Evolutionary conservation across 2,113 vertebrate genomes (phyloP), one percentile per base, ranked within the genome.

Genomic region (Nothoprocta perdicaria): DNA sequence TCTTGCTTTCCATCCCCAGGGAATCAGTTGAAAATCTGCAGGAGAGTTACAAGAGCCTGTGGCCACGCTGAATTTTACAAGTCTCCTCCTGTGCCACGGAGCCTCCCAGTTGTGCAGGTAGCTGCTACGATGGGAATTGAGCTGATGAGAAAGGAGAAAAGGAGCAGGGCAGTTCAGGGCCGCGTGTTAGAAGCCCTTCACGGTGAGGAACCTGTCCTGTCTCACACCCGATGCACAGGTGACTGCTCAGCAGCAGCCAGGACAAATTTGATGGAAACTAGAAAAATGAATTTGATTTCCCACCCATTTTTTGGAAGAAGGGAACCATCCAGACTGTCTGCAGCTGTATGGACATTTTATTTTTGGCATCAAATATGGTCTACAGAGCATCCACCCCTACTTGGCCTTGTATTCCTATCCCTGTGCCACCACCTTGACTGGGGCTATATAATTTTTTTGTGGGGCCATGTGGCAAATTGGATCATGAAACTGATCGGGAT

Each of bases 61-160:
- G 66, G 92, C 58, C 78, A 35, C 69, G 89, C 5, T 72, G 66
- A 78, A 75, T 94, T 96, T 91, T 68, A 91, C 65, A 91, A 57
- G 55, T 46, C 73, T 85, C 84, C 40, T 72, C 17, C 76, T 75
- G 68, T 91, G 63, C 75, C 3, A 8, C 35, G 40, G 75, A 92
- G 78, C 63, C 40, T 46, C 48, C n/a, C 38, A 4, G 31, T 53
- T 17, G 6, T 33, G 43, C 74, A 68, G 71, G 63, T 89, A 94
- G 63, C 85, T 88, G 90, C 82, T 62, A 15, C 66, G 60, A 33
- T 0, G 3, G 45, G 40, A 79, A 65, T n/a, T 9, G 48, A 75
- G n/a, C 0, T 0, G 29, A 35, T 27, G 41, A 62, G 85, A 57
- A 0, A 1, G 14, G 18, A 69, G 35, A 60, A 15, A 33, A 58